Percentiles rank a stretch among this genome's conserved stretches.
Conservation (phyloP, 2,888 invertebrate genomes). For the Lasioglossum zephyrum region DNA sequence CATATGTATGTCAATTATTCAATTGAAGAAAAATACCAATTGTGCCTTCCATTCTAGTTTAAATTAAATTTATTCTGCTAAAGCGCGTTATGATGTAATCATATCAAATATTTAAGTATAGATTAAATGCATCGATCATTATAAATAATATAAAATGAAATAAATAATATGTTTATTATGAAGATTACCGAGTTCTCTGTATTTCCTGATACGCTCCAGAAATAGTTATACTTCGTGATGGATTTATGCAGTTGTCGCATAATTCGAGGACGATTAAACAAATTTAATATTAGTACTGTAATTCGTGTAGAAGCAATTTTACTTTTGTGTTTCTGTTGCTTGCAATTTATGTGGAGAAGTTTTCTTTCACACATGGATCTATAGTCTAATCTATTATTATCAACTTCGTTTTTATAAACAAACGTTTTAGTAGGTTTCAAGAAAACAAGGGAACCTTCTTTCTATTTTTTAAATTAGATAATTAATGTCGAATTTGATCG, state of each 20-base stretch:
- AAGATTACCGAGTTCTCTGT: background rate
- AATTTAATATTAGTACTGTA: too few species aligned
- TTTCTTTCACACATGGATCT: too few species aligned
- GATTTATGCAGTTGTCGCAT: too few species aligned
- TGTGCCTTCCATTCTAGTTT: constrained; percentile 74
- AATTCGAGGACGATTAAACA: too few species aligned
- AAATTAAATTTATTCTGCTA: constrained; percentile 48
- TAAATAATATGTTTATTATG: constrained; percentile 81
- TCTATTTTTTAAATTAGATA: background rate
- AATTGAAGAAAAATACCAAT: constrained; percentile 60
- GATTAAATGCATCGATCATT: constrained; percentile 77
- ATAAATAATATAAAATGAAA: constrained; percentile 80
- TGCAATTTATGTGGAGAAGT: too few species aligned
- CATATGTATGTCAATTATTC: constrained; percentile 61
- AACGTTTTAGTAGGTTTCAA: background rate
- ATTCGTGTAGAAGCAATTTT: too few species aligned
- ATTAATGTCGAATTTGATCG: too few species aligned
- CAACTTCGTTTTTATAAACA: background rate
- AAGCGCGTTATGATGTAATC: constrained; percentile 59
- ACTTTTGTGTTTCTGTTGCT: too few species aligned
- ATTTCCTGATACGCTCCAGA: background rate
- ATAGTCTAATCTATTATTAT: background rate
- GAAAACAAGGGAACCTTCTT: background rate
- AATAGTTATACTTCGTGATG: background rate
- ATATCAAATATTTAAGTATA: constrained; percentile 71